Base-by-base conservation (phyloP, 2,797 vertebrate genomes). In the Calcarius lapponicus region DNA sequence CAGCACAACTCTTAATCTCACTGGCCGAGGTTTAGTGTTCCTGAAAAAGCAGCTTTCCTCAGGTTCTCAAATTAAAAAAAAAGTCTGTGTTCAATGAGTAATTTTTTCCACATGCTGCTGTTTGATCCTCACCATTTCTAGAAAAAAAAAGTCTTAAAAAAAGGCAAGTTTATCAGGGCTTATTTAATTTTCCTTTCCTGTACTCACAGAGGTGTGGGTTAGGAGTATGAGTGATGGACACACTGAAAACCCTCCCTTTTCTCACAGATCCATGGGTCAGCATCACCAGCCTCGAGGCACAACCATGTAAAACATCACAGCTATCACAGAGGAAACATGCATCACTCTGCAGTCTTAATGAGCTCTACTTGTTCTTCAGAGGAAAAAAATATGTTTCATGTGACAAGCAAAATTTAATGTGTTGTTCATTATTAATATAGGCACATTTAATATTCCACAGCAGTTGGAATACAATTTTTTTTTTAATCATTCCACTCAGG, bases 301-400 rank as follows among this genome's bases (percentile, higher is more conserved):
- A 45, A 34, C 5, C 43, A 42, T 2, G n/a, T 34, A 25, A 79
- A 58, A 45, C 7, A 34, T 11, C 47, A 42, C 15, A 43, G 31
- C 32, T 76, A 3, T 22, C 43, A 40, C 2, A 48, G 20, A 38
- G 17, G 8, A 78, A 58, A 78, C 17, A 40, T 3, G 2, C 32
- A 26, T 22, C 36, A 32, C 13, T 13, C 14, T 2, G 24, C 42
- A 65, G 17, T 10, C 67, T 50, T 36, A n/a, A 56, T 7, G 12
- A 47, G 17, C 32, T 28, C 29, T 50, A 17, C 15, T 64, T 26
- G 10, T 18, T 29, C 53, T 76, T 86, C 40, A 61, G 53, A n/a
- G 14, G 10, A 50, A 62, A 88, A 80, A 38, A 42, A 7, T 3
- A 13, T 2, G 1, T 34, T 66, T 40, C 0, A 0, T 13, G 5